Conservation (phyloP, 2,113 vertebrate genomes). For the Pluvianellus socialis region DNA sequence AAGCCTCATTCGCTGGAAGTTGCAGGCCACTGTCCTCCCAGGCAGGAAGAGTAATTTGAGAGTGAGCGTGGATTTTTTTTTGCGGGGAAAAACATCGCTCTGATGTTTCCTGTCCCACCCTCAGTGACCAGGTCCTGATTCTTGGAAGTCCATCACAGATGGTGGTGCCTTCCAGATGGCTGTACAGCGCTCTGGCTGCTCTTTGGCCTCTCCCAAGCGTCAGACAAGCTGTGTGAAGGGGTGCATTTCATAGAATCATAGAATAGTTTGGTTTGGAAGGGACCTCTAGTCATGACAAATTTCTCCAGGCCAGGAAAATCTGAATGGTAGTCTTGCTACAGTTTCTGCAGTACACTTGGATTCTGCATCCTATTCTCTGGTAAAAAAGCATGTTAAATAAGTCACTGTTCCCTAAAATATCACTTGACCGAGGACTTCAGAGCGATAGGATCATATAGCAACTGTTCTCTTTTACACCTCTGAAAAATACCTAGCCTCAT, state of each 20-base stretch:
- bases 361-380: background rate
- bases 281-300: background rate
- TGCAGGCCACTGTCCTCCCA: background rate
- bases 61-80: background rate
- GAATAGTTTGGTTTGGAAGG: background rate
- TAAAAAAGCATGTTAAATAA: background rate
- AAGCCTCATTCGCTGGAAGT: background rate
- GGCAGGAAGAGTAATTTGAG: background rate
- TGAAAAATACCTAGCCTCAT: background rate
- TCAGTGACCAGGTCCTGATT: background rate
- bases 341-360: background rate
- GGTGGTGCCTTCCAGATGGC: background rate
- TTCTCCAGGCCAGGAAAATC: background rate
- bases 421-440: background rate
- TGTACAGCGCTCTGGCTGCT: accelerated
- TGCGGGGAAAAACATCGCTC: background rate
- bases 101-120: background rate
- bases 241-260: background rate
- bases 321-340: background rate
- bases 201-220: background rate
- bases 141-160: background rate
- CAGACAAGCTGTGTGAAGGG: background rate
- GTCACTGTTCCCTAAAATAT: background rate
- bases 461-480: background rate
- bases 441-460: background rate